A percentile compares a stretch with the other conserved stretches of the same genome.
Evolutionary conservation across 2,113 vertebrate species (phyloP).

Genomic region (Poicephalus meyeri): DNA sequence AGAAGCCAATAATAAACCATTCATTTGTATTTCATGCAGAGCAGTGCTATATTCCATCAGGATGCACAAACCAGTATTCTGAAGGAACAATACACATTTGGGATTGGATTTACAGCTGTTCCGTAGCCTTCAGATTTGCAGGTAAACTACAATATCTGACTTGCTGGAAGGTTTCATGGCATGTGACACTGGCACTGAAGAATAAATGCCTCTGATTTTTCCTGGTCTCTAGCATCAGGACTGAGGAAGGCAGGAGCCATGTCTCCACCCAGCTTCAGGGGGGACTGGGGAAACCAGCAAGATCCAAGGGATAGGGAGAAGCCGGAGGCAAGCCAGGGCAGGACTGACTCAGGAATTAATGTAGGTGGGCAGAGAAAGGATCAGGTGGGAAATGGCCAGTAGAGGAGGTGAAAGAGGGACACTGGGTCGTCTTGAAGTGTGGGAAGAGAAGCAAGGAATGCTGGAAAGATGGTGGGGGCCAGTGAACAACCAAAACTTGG

Average conservation of each 20-base stretch:
- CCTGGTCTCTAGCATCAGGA: background rate
- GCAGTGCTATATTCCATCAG: background rate
- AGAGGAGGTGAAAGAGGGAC: background rate
- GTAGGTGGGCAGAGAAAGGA: background rate
- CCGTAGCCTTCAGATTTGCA: background rate
- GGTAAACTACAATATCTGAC: background rate
- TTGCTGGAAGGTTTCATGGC: background rate
- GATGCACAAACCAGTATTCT: background rate
- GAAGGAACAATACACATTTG: background rate
- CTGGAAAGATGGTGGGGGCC: background rate
- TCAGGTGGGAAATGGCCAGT: background rate
- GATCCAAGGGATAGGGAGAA: background rate
- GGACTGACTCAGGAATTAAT: background rate
- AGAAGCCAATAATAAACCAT: constrained; percentile 17
- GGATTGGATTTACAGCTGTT: background rate
- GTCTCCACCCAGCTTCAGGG: background rate
- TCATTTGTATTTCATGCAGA: constrained; percentile 22
- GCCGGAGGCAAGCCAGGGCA: background rate
- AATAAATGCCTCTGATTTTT: background rate
- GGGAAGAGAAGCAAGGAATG: background rate
- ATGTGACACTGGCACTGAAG: background rate
- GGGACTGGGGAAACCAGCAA: background rate
- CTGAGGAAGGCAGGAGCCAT: background rate
- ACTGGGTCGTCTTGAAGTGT: background rate
- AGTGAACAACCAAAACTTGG: background rate